Evolutionary conservation across 2,797 vertebrate species (phyloP), one percentile per base, ranked within the genome.

Genomic region (Astyanax mexicanus): DNA sequence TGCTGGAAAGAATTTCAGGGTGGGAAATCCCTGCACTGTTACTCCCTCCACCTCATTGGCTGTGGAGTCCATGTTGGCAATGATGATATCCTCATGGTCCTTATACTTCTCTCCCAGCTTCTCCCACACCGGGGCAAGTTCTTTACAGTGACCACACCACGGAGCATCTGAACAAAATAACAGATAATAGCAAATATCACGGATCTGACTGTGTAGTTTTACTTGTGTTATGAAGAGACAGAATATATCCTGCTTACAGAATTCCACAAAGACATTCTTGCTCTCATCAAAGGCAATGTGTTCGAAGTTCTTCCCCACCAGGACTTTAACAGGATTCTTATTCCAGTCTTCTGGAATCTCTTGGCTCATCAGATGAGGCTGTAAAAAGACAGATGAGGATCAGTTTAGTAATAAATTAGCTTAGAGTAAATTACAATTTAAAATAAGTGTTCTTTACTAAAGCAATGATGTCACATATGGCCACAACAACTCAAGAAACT

Each of bases 211-310:
- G 0, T 66, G 23, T 32, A 32, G 13, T 45, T 65, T 15, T 47
- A 47, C 6, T 37, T 44, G 62, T 62, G 2, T 68, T 21, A 44
- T 64, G 0, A 42, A n/a, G 3, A 45, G 15, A 38, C 17, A 65
- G 23, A 51, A 1, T 38, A 1, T 38, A 15, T 42, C 10, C 4
- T 37, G 44, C 97, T 96, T 90, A 98, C 97, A 98, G 88, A 98
- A 98, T 86, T 98, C 95, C 54, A 99, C 91, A 51, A 99, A 97
- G 57, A 98, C 96, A 0, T 95, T 97, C 89, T 97, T 98, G 74
- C 92, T 93, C 55, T 94, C 91, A 0, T 98, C 96, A 0, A 95
- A 94, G 0, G 92, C 95, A 15, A 99, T 93, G 40, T 95, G 88
- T 32, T 96, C 92, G 0, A 99, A 98, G 80, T 97, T 99, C 89